phyloP scores from a whole-genome alignment of 2,888 invertebrate species.

The Ashinkailepas kermadecensis region DNA sequence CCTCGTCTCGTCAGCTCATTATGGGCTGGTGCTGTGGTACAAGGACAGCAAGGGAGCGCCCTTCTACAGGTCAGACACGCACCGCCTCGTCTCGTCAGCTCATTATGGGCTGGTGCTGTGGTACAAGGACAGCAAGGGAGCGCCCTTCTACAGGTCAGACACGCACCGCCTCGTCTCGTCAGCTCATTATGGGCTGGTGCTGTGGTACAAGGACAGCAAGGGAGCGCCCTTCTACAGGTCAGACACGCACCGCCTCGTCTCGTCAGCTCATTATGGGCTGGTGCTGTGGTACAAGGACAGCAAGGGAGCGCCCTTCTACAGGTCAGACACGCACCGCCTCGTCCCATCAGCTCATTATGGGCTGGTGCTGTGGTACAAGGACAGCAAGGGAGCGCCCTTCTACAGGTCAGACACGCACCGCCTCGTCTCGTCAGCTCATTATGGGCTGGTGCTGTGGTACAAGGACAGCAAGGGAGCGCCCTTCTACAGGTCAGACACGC shows the following conservation, averaged over 20 bases:
- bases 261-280: slow-evolving; percentile 26
- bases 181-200: slow-evolving; percentile 34
- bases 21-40: slow-evolving; percentile 39
- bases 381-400: slow-evolving; percentile 39
- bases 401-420: slow-evolving; percentile 35
- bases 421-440: too few species aligned
- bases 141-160: slow-evolving; percentile 38
- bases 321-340: slow-evolving; percentile 29
- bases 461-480: slow-evolving; percentile 39
- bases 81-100: too few species aligned
- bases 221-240: slow-evolving; percentile 39
- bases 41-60: slow-evolving; percentile 39
- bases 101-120: slow-evolving; percentile 36
- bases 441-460: slow-evolving; percentile 39
- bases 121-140: slow-evolving; percentile 40
- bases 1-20: too few species aligned
- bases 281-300: slow-evolving; percentile 41
- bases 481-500: slow-evolving; percentile 37
- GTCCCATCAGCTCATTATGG: too few species aligned
- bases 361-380: slow-evolving; percentile 40
- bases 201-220: slow-evolving; percentile 40
- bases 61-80: slow-evolving; percentile 37
- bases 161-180: too few species aligned
- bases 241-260: not conserved
- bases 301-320: slow-evolving; percentile 39